A percentile compares a stretch with the other conserved stretches of the same genome.
phyloP scores from a whole-genome alignment of 2,113 vertebrate genomes.

The Oryctolagus cuniculus region mOryCun1.1 NC_091440.1:112742501-112743000 shows the following conservation, averaged over 20 bases:
- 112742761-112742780: background rate
- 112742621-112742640: no score
- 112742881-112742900: constrained; percentile 89
- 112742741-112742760: background rate
- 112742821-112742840: background rate
- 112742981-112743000: constrained; percentile 88
- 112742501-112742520: background rate
- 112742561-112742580: background rate
- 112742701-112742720: background rate
- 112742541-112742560: background rate
- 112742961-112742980: constrained; percentile 86
- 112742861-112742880: constrained; percentile 89
- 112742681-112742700: background rate
- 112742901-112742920: constrained; percentile 89
- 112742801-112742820: background rate
- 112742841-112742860: constrained; percentile 91
- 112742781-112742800: background rate
- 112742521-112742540: background rate
- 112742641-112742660: background rate
- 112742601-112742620: background rate
- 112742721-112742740: background rate
- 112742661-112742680: background rate
- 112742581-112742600: background rate
- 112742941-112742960: constrained; percentile 81
- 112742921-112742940: constrained; percentile 88